Conservation (phyloP, 2,797 vertebrate species). For the Sebastes itinus region DNA sequence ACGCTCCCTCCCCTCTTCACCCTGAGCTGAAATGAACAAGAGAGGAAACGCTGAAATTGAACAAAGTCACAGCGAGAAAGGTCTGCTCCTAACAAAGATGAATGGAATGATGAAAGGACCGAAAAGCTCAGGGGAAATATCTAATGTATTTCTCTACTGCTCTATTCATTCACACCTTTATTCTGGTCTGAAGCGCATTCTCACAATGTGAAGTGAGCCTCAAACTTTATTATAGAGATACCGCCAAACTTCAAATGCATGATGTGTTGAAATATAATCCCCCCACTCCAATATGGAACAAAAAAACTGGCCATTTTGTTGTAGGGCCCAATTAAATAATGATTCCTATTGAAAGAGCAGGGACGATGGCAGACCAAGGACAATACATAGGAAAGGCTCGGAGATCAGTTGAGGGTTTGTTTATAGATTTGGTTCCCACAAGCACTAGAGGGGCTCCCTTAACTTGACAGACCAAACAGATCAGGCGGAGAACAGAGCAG, state of each 20-base stretch:
- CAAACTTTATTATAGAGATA: constrained; percentile 53
- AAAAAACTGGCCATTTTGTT: constrained; percentile 59
- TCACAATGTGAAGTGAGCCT: constrained; percentile 50
- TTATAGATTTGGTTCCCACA: constrained; percentile 74
- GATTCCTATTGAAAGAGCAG: constrained; percentile 66
- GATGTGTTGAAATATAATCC: constrained; percentile 54
- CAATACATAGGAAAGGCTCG: constrained; percentile 63
- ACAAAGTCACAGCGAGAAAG: constrained; percentile 75
- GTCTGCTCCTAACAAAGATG: constrained; percentile 66
- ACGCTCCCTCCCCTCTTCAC: constrained; percentile 67
- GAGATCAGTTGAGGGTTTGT: constrained; percentile 72
- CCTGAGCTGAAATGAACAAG: constrained; percentile 68
- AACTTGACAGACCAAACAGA: constrained; percentile 78
- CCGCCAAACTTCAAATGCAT: constrained; percentile 35
- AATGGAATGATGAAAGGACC: constrained; percentile 60
- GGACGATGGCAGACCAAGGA: constrained; percentile 66
- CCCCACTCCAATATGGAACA: constrained; percentile 39
- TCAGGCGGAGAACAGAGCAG: constrained; percentile 74
- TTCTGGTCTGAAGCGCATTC: constrained; percentile 45
- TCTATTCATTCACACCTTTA: constrained; percentile 58
- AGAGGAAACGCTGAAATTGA: constrained; percentile 67
- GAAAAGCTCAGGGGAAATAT: constrained; percentile 67
- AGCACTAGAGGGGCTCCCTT: constrained; percentile 72
- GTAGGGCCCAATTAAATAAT: constrained; percentile 73
- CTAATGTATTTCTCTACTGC: constrained; percentile 59